Percentiles rank a stretch among this genome's conserved stretches.
Conservation (phyloP, 1,140 invertebrate genomes). For the Drosophila lacteicornis region DNA sequence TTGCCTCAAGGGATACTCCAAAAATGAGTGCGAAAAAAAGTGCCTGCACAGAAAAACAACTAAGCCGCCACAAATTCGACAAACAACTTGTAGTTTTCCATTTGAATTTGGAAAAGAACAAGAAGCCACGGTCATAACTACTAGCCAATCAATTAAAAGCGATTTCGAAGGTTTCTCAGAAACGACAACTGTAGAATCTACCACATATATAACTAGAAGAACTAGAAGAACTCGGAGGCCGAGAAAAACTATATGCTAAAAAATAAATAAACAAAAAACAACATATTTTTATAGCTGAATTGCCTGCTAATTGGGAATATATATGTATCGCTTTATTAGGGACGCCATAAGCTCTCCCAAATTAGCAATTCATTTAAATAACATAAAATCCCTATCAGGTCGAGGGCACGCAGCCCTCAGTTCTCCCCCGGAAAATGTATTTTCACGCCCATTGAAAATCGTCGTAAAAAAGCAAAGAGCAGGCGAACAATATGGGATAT, state of each 20-base stretch:
- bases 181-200: not conserved
- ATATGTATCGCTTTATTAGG: conserved; percentile 10
- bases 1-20: conserved; percentile 26
- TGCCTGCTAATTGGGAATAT: conserved; percentile 26
- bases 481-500: conserved; percentile 64
- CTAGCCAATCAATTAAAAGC: too few species aligned
- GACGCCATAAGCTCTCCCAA: conserved; percentile 38
- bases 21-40: conserved; percentile 7
- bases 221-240: conserved; percentile 1
- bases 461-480: conserved; percentile 33
- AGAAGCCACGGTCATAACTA: too few species aligned
- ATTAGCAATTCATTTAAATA: conserved; percentile 68
- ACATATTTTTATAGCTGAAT: not conserved
- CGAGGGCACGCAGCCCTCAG: conserved; percentile 11
- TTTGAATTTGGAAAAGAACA: not conserved
- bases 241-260: not conserved
- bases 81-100: not conserved
- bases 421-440: conserved; percentile 16
- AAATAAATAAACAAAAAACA: too few species aligned
- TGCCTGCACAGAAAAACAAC: not conserved
- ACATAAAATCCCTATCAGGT: conserved; percentile 59
- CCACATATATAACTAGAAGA: not conserved
- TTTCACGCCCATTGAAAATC: conserved; percentile 68
- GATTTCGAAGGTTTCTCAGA: not conserved
- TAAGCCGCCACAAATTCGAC: not conserved